phyloP scores from a whole-genome alignment of 2,113 vertebrate species.

The Sprattus sprattus region DNA sequence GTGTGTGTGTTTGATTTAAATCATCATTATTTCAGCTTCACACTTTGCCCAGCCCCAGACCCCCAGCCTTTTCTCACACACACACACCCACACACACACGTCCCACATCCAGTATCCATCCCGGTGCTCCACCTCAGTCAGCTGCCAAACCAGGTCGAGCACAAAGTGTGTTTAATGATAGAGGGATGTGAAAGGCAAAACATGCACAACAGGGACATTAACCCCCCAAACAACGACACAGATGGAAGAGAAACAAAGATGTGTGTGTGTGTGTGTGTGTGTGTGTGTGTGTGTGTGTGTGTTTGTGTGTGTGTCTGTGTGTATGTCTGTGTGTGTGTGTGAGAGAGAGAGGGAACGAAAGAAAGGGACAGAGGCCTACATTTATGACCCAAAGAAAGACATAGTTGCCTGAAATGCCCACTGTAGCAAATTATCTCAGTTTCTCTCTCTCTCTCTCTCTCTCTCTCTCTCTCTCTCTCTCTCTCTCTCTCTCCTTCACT shows the following conservation, averaged over 20 bases:
- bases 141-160: slow-evolving; percentile 46
- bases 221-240: slow-evolving; percentile 22
- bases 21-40: slow-evolving; percentile 70
- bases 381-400: not conserved
- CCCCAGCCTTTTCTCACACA: not conserved
- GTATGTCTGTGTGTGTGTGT: not conserved
- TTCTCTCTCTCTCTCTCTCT: not conserved
- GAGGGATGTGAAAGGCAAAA: slow-evolving; percentile 29
- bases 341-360: not conserved
- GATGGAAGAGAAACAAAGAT: slow-evolving; percentile 16
- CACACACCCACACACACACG: not conserved
- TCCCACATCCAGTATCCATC: slow-evolving; percentile 23
- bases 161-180: slow-evolving; percentile 49
- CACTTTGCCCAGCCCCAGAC: slow-evolving; percentile 49
- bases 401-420: not conserved
- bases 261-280: not conserved
- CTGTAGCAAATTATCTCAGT: not conserved
- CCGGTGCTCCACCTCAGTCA: slow-evolving; percentile 41
- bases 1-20: slow-evolving; percentile 49
- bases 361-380: slow-evolving; percentile 10
- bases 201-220: slow-evolving; percentile 21
- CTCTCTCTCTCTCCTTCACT: not conserved
- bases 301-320: not conserved
- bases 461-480: not conserved
- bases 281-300: slow-evolving; percentile 1